Evolutionary conservation across 2,113 vertebrate genomes (phyloP), one percentile per base, ranked within the genome.

Genomic region (Emydura subglobosa): DNA sequence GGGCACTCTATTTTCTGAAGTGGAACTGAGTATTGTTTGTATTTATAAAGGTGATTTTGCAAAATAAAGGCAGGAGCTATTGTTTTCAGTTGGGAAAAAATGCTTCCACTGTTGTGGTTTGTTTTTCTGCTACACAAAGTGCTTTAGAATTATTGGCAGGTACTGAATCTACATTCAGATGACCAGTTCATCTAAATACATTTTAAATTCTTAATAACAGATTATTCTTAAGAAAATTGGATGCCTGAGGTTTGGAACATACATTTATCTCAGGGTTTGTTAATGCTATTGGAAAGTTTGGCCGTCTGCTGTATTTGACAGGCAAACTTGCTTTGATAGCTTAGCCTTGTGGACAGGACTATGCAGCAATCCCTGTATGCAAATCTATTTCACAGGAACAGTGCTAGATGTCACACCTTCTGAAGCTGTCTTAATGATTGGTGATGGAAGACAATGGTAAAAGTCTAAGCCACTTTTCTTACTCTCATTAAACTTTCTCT

Each of bases 401-500:
- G 25, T 79, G 79, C 83, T 81, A 85, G 8, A 82, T 97, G 95
- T 92, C 83, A 94, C 17, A 61, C 22, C 50, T 81, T 51, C 31
- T 0, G 3, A 79, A 92, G 22, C 55, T 87, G 49, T 95, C 1
- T 0, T 85, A 81, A 90, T 92, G 86, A 79, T 17, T 44, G 39
- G 7, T 94, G 86, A 83, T 91, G n/a, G 93, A 95, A 97, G 85
- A 96, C 91, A 83, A 83, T 90, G 44, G 74, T 72, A 88, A 88
- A 92, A 92, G 47, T 93, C 82, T 50, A 39, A 96, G 27, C 39
- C 44, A 54, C 83, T 96, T 95, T 95, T 93, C 87, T 93, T 88
- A 68, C 68, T 86, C 89, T 97, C 79, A 85, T 95, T 95, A 97
- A 97, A 97, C 83, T 96, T 98, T 34, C 82, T 90, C 65, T 84